Evolutionary conservation across 2,888 invertebrate genomes (phyloP), one percentile per base, ranked within the genome.

Genomic region (Yponomeuta malinellus): DNA sequence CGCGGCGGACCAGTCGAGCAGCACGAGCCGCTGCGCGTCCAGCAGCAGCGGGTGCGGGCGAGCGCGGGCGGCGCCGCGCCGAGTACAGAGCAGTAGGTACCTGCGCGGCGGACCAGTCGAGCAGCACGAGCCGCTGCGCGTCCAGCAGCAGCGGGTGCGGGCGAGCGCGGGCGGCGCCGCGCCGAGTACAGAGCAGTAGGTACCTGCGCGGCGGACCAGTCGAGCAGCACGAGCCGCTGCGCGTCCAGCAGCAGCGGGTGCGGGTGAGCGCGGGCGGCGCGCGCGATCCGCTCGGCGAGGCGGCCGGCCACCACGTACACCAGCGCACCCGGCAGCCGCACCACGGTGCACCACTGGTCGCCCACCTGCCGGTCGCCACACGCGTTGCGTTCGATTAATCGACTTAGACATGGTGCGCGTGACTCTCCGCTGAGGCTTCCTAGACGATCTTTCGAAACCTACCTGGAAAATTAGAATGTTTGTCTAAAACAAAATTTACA

Each of bases 251-350:
- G 76, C 63, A 90, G 43, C 83, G 83, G 75, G 83, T 82, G n/a
- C 87, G 71, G 63, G 88, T 12, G 86, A 77, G 71, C 83, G 79
- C 48, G 82, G 52, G 93, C 93, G 10, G 93, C 91, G 70, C 92
- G 86, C 59, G 84, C 83, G 70, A 96, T 87, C 76, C 93, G 92
- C 68, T 93, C 89, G 9, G 93, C 92, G 65, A 96, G 82, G 75
- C 93, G 93, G 82, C 95, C 95, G 2, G 95, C 94, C 69, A 95
- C 95, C 48, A 96, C 94, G 87, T 95, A 97, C 80, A 94, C 94
- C 70, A 96, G 85, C 70, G 95, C 95, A 70, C 94, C 85, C 74
- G 94, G 93, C 1, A 96, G 95, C 75, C 93, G 93, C 43, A 95
- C 86, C 59, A 71, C 70, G 68, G 9, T 68, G 69, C 70, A 70